phyloP scores from a whole-genome alignment of 1,140 invertebrate genomes.

The Panonychus citri region DNA sequence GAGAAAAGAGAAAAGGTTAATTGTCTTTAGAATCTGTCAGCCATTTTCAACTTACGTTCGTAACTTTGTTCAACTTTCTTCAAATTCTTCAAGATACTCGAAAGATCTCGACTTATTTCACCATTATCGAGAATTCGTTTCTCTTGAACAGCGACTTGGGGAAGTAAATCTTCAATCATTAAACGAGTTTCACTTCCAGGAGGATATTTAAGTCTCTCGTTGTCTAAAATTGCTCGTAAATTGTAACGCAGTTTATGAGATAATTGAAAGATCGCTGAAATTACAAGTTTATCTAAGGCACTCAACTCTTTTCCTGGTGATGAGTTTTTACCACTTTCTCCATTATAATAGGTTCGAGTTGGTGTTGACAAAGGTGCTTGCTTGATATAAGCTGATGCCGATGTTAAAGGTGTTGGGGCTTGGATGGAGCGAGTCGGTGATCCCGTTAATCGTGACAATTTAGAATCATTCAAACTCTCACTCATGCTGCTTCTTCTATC shows the following conservation, averaged over 20 bases:
- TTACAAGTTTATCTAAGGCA: conserved; percentile 29
- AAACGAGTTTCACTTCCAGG: conserved; percentile 20
- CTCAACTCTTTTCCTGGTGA: neutral
- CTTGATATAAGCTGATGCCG: too few species aligned
- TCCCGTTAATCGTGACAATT: too few species aligned
- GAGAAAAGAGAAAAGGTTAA: neutral
- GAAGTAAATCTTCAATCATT: conserved; percentile 22
- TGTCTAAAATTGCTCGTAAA: conserved; percentile 19
- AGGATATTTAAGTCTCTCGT: conserved; percentile 18
- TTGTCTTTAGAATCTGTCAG: neutral
- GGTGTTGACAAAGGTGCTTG: too few species aligned
- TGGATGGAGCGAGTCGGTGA: neutral
- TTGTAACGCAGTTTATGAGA: conserved; percentile 30
- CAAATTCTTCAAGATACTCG: conserved; percentile 32
- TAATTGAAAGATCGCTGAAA: conserved; percentile 32
- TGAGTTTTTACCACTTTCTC: too few species aligned
- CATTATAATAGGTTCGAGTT: too few species aligned
- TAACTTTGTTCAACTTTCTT: conserved; percentile 33
- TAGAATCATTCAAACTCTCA: too few species aligned
- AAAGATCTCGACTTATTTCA: conserved; percentile 25
- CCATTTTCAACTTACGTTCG: conserved; percentile 24
- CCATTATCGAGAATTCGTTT: neutral
- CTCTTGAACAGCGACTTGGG: conserved; percentile 15
- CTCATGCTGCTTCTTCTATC: too few species aligned
- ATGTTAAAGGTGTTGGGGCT: neutral